Percentiles rank a stretch among this genome's conserved stretches.
Conservation (phyloP, 2,113 vertebrate species). For the Sturnira hondurensis region DNA sequence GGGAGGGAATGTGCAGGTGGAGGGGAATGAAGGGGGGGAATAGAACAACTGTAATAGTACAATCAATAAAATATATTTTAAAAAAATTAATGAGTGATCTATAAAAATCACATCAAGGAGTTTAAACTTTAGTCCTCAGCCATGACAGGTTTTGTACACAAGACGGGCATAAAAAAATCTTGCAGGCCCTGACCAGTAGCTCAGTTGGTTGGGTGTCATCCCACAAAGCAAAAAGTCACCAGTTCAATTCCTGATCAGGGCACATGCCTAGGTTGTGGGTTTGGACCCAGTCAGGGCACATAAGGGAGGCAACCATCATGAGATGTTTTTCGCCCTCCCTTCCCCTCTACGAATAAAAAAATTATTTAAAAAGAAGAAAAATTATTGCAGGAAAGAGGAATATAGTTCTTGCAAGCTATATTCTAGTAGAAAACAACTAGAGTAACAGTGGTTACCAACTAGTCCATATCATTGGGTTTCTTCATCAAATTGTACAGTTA, state of each 20-base stretch:
- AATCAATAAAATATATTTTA: no score
- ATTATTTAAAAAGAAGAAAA: neutral
- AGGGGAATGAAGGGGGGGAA: no score
- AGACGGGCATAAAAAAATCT: neutral
- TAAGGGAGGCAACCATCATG: no score
- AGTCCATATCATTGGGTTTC: neutral
- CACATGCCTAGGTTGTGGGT: no score
- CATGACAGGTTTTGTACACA: neutral
- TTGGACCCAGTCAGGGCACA: no score
- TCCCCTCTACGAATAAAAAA: no score
- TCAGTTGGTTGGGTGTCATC: no score
- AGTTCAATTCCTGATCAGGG: no score
- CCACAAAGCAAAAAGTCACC: no score
- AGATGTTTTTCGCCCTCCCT: no score
- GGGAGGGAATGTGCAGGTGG: no score
- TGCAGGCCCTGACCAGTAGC: neutral
- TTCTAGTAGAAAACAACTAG: neutral
- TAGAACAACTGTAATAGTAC: no score
- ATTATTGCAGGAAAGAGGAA: neutral
- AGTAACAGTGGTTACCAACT: neutral
- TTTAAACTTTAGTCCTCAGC: conserved; percentile 7
- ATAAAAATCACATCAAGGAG: neutral
- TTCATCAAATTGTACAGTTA: neutral
- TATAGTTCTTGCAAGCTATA: neutral
- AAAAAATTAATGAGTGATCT: conserved; percentile 12